phyloP scores from a whole-genome alignment of 2,888 invertebrate species.

The Molorchus minor region DNA sequence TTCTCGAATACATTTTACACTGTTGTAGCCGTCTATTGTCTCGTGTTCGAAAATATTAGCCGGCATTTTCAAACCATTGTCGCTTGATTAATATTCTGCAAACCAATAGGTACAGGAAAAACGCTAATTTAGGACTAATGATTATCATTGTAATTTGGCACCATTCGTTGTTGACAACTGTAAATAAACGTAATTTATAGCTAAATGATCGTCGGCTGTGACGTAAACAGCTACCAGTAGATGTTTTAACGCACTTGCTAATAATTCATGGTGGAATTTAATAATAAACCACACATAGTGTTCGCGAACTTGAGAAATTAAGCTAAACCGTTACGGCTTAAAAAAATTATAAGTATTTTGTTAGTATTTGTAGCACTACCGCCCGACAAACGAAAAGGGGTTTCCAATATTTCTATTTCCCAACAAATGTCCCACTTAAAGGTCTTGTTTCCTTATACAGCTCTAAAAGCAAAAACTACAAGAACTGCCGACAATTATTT shows the following conservation, averaged over 20 bases:
- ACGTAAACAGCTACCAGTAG: no score
- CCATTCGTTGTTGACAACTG: conserved; percentile 19
- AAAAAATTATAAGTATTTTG: no score
- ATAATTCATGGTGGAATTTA: no score
- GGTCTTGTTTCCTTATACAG: neutral
- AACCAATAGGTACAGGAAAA: conserved; percentile 37
- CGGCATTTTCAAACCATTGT: conserved; percentile 25
- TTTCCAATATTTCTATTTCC: no score
- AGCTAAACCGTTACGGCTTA: no score
- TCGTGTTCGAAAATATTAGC: conserved; percentile 14
- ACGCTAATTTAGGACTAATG: conserved; percentile 34
- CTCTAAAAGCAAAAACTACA: neutral
- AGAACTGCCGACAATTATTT: neutral
- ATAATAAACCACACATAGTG: no score
- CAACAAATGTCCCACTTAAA: neutral
- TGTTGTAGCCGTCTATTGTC: conserved; percentile 4
- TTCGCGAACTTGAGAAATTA: no score
- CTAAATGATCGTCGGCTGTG: neutral
- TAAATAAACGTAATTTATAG: conserved; percentile 1
- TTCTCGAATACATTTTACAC: conserved; percentile 17
- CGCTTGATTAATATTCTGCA: conserved; percentile 33
- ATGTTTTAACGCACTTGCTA: no score
- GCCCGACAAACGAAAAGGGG: no score
- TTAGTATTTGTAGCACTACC: no score
- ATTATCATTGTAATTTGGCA: conserved; percentile 38